These are phyloP conservation scores for Agrotis clavis DNA, from an alignment of 2,888 invertebrate species.

Conservation along the genomic window DNA sequence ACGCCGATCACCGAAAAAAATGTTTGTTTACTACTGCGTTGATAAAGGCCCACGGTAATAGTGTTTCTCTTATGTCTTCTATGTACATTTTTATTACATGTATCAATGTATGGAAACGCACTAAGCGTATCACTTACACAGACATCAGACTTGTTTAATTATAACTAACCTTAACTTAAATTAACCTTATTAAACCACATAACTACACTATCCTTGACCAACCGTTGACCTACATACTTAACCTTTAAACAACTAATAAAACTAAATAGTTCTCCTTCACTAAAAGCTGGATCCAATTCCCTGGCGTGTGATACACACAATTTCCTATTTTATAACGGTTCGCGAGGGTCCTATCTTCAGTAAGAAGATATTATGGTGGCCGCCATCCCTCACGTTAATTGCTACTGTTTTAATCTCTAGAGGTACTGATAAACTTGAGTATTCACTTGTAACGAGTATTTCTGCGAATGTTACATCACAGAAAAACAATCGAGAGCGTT, in stretches of 20 bases:
- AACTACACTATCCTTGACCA: constrained; percentile 10
- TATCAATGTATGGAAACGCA: no score
- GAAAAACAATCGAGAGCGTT: no score
- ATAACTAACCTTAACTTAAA: background rate
- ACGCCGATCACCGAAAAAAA: no score
- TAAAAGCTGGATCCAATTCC: constrained; percentile 55
- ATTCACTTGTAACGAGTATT: no score
- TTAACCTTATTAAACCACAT: background rate
- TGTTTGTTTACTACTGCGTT: no score
- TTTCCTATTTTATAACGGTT: constrained; percentile 60
- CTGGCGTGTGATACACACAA: constrained; percentile 54
- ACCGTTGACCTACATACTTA: constrained; percentile 7
- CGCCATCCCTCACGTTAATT: constrained; percentile 64
- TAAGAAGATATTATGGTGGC: constrained; percentile 60
- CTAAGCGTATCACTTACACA: no score
- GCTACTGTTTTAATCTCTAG: constrained; percentile 71
- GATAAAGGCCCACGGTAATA: no score
- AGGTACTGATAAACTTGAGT: no score
- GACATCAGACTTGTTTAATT: background rate
- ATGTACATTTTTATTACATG: no score
- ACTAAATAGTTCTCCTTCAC: constrained; percentile 53
- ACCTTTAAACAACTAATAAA: constrained; percentile 39
- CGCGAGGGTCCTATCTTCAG: constrained; percentile 57
- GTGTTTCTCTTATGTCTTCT: no score
- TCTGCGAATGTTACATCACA: no score